These are phyloP conservation scores for Tillus elongatus DNA, from an alignment of 2,888 invertebrate species.

Conservation along the genomic window DNA sequence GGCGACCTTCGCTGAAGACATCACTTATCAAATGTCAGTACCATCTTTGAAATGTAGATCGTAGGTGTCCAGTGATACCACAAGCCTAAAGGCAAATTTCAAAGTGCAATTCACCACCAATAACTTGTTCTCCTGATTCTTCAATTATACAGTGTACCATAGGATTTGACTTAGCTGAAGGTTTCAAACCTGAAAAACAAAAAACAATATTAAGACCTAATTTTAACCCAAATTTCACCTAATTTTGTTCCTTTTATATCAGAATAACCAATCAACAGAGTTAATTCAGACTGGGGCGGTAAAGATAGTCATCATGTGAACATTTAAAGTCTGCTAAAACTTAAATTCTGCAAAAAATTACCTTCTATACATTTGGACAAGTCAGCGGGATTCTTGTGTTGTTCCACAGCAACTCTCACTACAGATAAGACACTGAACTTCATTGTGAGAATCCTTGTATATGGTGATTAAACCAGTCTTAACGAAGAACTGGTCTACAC, in stretches of 20 bases:
- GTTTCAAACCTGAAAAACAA: conserved; percentile 64
- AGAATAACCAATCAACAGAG: conserved; percentile 18
- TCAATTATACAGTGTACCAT: conserved; percentile 99
- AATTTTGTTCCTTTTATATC: conserved; percentile 1
- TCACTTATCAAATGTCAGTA: too few relatives aligned
- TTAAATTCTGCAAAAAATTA: conserved; percentile 17
- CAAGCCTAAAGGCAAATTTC: conserved; percentile 99
- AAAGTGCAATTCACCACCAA: conserved; percentile 98
- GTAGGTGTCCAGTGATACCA: too few relatives aligned
- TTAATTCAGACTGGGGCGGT: conserved; percentile 22
- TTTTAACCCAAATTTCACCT: conserved; percentile 5
- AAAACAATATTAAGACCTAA: conserved; percentile 5
- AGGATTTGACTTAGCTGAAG: conserved; percentile 99
- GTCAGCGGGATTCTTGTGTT: conserved; percentile 98
- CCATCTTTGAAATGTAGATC: too few relatives aligned
- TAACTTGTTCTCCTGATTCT: conserved; percentile 99
- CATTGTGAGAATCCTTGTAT: conserved; percentile 99
- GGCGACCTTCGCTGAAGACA: too few relatives aligned
- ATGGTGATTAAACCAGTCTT: conserved; percentile 99
- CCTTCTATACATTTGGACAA: conserved; percentile 96
- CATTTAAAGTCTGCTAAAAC: neutral
- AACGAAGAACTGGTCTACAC: conserved; percentile 98
- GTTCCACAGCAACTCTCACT: conserved; percentile 98
- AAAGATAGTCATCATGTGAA: conserved; percentile 15
- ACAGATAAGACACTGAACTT: conserved; percentile 99